Evolutionary conservation across 2,888 invertebrate species (phyloP).

Genomic region (Harmothoe impar): DNA sequence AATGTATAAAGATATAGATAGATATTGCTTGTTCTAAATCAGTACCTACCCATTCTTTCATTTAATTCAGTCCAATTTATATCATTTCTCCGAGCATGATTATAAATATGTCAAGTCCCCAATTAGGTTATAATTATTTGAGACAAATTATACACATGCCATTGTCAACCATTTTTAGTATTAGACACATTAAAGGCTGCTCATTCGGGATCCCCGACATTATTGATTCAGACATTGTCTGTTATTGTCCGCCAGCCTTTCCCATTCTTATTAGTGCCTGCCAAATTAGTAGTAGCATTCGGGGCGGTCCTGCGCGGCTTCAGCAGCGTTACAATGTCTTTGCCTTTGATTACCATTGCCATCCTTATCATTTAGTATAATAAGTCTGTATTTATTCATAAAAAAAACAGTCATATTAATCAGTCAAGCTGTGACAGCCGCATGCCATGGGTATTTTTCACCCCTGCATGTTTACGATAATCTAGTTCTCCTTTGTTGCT

Average conservation of each 20-base stretch:
- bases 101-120: neutral
- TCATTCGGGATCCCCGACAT: neutral
- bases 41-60: too few species aligned
- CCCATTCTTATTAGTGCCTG: neutral
- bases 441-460: neutral
- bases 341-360: neutral
- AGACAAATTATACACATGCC: neutral
- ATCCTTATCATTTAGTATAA: neutral
- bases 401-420: neutral
- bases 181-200: neutral
- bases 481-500: too few species aligned
- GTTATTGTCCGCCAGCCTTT: neutral
- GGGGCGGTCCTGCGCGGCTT: neutral
- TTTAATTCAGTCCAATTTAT: neutral
- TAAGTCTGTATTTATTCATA: neutral
- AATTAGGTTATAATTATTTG: conserved; percentile 7
- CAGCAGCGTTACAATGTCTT: neutral
- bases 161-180: too few species aligned
- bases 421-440: neutral
- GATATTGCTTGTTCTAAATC: too few species aligned
- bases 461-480: too few species aligned
- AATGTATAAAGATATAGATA: too few species aligned
- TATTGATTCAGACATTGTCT: conserved; percentile 20
- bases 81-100: too few species aligned
- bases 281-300: conserved; percentile 10